Conservation (phyloP, 64 coral and sea anemone species). For the Catalaphyllia jardinei region DNA sequence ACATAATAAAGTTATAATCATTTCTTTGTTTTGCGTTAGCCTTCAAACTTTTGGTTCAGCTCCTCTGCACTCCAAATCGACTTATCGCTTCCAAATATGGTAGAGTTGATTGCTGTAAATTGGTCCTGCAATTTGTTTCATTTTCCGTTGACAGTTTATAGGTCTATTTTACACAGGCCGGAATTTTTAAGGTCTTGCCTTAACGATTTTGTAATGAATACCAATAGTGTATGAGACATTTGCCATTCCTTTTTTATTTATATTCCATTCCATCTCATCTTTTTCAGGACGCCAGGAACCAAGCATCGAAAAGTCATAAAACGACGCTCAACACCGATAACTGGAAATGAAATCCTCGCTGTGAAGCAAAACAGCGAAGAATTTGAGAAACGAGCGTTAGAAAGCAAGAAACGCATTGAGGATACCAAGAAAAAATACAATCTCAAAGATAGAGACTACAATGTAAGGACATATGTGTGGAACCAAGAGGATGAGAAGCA, state of each 20-base stretch:
- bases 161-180: no score
- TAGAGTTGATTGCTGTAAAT: not conserved
- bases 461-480: constrained; percentile 3
- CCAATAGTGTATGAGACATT: not conserved
- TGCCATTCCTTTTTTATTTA: not conserved
- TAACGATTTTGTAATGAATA: not conserved
- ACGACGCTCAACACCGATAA: not conserved
- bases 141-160: no score
- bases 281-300: constrained; percentile 3
- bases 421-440: constrained; percentile 33
- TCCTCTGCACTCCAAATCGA: not conserved
- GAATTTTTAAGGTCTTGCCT: not conserved
- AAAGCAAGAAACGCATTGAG: constrained; percentile 8
- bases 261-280: not conserved
- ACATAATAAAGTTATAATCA: no score
- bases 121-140: not conserved
- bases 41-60: not conserved
- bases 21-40: no score
- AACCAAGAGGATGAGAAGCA: constrained; percentile 4
- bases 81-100: not conserved
- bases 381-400: not conserved
- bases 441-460: constrained; percentile 33
- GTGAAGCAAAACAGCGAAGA: constrained; percentile 11
- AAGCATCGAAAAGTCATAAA: not conserved
- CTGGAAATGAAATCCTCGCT: constrained; percentile 10